Evolutionary conservation across 1,140 invertebrate genomes (phyloP).

Genomic region (Drosophila willistoni): DNA sequence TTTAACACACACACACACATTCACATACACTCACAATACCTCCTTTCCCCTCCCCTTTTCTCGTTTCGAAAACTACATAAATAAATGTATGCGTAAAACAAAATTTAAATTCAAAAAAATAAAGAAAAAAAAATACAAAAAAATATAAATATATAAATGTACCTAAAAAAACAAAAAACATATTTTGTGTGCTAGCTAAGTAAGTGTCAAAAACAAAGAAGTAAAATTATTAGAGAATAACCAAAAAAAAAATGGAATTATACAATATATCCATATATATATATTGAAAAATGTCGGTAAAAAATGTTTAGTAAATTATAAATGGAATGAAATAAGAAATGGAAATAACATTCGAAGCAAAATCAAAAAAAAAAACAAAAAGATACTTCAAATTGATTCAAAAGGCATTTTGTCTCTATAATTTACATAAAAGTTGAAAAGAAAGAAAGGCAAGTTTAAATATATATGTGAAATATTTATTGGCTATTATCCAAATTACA

Average conservation of each 20-base stretch:
- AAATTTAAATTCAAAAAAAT: conserved; percentile 22
- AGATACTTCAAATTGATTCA: conserved; percentile 41
- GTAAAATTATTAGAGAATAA: conserved; percentile 56
- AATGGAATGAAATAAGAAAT: conserved; percentile 18
- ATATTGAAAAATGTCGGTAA: conserved; percentile 56
- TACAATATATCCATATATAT: conserved; percentile 50
- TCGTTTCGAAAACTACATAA: conserved; percentile 61
- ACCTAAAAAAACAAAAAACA: conserved; percentile 74
- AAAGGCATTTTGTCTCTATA: conserved; percentile 57
- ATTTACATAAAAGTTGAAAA: conserved; percentile 48
- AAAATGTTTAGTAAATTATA: conserved; percentile 73
- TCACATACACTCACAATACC: conserved; percentile 21
- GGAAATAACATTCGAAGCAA: neutral
- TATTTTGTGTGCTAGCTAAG: conserved; percentile 81
- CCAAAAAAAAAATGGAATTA: conserved; percentile 33
- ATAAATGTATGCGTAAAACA: conserved; percentile 75
- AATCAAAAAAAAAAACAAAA: conserved; percentile 9
- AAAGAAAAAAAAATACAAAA: conserved; percentile 45
- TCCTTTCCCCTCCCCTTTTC: conserved; percentile 42
- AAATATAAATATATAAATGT: conserved; percentile 72
- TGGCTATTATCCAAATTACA: conserved; percentile 67
- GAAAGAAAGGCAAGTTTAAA: conserved; percentile 36
- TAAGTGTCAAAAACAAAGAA: conserved; percentile 74
- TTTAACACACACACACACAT: conserved; percentile 27
- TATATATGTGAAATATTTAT: conserved; percentile 43